Conservation (phyloP, 64 coral and sea anemone genomes). For the Montipora efflorescens region DNA sequence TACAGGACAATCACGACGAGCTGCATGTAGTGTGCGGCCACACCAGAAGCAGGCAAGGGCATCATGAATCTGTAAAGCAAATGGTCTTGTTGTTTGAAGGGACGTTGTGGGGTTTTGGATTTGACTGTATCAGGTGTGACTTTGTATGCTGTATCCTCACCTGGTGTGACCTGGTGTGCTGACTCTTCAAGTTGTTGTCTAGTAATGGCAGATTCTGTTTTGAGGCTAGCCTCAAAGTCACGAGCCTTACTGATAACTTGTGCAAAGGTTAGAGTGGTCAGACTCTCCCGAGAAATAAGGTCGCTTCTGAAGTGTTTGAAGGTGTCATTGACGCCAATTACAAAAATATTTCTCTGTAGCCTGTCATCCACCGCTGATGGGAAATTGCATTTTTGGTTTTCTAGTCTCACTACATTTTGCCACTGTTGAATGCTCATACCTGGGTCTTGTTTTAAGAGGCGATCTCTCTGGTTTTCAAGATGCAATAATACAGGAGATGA, state of each 20-base stretch:
- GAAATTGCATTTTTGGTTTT: conserved; percentile 68
- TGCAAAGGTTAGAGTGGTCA: not conserved
- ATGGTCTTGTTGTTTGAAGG: not conserved
- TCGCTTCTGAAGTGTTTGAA: conserved; percentile 18
- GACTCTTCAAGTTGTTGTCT: not conserved
- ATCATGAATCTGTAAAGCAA: not conserved
- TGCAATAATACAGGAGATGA: conserved; percentile 45
- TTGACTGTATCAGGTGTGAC: not conserved
- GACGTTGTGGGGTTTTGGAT: not conserved
- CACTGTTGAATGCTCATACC: conserved; percentile 61
- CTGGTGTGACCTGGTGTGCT: not conserved
- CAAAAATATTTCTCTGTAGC: conserved; percentile 64
- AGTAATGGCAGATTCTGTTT: not conserved
- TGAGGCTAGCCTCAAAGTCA: not conserved
- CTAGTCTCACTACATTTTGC: conserved; percentile 33
- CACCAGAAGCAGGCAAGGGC: conserved; percentile 2
- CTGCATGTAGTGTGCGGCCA: not conserved
- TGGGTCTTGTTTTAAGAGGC: conserved; percentile 43
- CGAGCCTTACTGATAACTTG: not conserved
- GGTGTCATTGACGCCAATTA: conserved; percentile 64
- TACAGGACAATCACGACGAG: conserved; percentile 36
- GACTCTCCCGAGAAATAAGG: not conserved
- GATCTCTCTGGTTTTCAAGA: conserved; percentile 51
- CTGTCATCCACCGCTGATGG: conserved; percentile 54
- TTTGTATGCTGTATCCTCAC: not conserved